Evolutionary conservation across 2,888 invertebrate genomes (phyloP).

Genomic region (Amaurobius ferox): DNA sequence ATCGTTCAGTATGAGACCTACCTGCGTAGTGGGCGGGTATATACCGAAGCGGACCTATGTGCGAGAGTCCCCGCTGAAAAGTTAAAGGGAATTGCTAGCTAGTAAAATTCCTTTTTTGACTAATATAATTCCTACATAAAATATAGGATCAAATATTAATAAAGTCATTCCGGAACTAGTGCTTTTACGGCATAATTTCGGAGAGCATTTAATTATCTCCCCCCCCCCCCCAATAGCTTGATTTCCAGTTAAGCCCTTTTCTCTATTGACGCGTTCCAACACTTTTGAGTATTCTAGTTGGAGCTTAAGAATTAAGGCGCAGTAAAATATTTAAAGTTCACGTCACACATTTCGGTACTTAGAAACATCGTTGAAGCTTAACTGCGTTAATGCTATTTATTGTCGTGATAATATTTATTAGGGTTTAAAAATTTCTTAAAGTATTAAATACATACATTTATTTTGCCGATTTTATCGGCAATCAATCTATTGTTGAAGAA

Average conservation of each 20-base stretch:
- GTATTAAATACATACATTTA: neutral
- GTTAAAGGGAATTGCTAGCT: no score
- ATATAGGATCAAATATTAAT: neutral
- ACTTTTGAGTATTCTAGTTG: neutral
- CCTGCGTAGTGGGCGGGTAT: no score
- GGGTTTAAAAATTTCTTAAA: neutral
- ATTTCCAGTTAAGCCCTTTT: neutral
- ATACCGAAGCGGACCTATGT: no score
- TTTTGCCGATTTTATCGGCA: neutral
- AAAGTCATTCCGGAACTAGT: neutral
- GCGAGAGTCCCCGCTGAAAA: no score
- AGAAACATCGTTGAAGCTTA: neutral
- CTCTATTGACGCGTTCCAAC: neutral
- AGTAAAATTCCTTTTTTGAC: no score
- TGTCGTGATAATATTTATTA: neutral
- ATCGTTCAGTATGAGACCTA: no score
- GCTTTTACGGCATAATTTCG: neutral
- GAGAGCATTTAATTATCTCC: neutral
- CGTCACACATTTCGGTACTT: neutral
- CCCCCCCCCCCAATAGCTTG: neutral
- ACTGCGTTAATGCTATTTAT: neutral
- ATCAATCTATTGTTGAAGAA: neutral
- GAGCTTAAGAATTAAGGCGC: no score
- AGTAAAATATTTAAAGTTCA: no score
- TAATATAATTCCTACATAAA: neutral